A percentile compares a stretch with the other conserved stretches of the same genome.
Evolutionary conservation across 2,888 invertebrate genomes (phyloP).

Genomic region (Eupithecia dodoneata): DNA sequence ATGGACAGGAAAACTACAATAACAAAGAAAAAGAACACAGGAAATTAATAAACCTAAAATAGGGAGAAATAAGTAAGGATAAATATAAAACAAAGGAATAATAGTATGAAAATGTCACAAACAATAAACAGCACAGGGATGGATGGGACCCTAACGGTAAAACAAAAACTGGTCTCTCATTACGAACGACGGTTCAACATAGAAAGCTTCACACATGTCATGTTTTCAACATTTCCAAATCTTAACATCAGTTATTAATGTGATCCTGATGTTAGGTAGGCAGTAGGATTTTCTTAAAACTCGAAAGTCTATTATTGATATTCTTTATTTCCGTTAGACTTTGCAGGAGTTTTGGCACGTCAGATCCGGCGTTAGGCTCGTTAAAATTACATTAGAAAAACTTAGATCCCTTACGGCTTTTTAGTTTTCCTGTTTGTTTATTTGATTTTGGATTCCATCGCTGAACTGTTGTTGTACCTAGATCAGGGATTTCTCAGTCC

Average conservation of each 20-base stretch:
- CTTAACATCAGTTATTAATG: not conserved
- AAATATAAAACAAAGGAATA: not conserved
- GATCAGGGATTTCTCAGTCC: not conserved
- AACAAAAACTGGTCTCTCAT: not conserved
- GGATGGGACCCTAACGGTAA: not conserved
- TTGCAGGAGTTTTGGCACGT: not conserved
- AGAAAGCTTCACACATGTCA: constrained; percentile 1
- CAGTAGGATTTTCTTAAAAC: not conserved
- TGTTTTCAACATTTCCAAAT: not conserved
- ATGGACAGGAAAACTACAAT: not conserved
- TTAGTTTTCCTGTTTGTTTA: not conserved
- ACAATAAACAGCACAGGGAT: constrained; percentile 1
- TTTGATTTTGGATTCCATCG: not conserved
- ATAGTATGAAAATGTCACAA: not conserved
- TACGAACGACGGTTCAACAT: not conserved
- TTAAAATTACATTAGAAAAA: not conserved
- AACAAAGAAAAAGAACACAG: not conserved
- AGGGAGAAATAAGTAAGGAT: not conserved
- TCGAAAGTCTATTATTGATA: not conserved
- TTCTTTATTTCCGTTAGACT: not conserved
- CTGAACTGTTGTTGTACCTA: not conserved
- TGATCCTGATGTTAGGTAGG: not conserved
- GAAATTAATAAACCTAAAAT: not conserved
- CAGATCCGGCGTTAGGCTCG: not conserved
- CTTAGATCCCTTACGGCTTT: not conserved